Conservation (phyloP, 2,113 vertebrate genomes). For the Vireo altiloquus region DNA sequence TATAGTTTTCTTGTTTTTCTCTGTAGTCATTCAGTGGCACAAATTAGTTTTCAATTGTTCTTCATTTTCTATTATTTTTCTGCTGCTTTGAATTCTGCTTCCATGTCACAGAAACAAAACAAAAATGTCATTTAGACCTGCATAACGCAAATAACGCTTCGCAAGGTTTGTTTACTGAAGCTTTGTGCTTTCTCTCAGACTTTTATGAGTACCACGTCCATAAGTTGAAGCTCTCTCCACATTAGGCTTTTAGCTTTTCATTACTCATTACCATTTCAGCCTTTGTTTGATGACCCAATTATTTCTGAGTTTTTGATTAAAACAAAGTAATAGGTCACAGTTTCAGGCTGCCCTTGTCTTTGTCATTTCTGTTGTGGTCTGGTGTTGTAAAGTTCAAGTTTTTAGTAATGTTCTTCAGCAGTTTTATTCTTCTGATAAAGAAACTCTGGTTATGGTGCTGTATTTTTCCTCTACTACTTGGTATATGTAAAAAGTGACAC, state of each 20-base stretch:
- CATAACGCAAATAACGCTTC: neutral
- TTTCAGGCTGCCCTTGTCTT: neutral
- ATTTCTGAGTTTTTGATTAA: neutral
- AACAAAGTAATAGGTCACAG: neutral
- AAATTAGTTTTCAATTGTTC: constrained; percentile 38
- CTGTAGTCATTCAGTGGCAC: constrained; percentile 3
- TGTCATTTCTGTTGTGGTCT: neutral
- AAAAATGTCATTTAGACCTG: neutral
- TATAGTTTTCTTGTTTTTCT: neutral
- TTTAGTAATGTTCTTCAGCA: neutral
- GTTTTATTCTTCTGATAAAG: neutral
- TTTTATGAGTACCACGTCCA: neutral
- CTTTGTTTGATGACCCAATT: constrained; percentile 7
- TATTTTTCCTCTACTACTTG: neutral
- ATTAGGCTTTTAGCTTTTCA: neutral
- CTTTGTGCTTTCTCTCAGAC: neutral
- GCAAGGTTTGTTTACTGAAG: neutral
- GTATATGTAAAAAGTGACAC: neutral
- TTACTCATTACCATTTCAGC: neutral
- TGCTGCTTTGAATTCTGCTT: constrained; percentile 44
- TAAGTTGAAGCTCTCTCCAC: neutral
- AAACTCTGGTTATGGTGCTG: neutral
- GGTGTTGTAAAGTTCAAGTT: neutral
- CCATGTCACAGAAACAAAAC: constrained; percentile 1
- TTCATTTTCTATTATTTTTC: constrained; percentile 1